Base-by-base conservation (phyloP, 2,113 vertebrate species). In the Amia ocellicauda region DNA sequence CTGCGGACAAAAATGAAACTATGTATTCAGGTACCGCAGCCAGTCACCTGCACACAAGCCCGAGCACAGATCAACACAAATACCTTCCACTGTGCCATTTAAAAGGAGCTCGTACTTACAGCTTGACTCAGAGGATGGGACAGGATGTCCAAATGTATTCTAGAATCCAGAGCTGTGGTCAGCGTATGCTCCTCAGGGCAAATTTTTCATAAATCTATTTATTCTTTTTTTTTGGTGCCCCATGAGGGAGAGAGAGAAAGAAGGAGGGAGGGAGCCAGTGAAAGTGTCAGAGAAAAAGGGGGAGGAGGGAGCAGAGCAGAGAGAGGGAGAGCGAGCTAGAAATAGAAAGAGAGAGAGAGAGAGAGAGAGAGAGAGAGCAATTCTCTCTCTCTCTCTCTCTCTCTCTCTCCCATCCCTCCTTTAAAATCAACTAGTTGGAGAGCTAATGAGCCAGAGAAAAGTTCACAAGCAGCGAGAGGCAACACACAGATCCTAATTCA, bases 81-180 rank as follows among this genome's bases (percentile, higher is more conserved):
- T 19, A 4, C 20, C 16, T 58, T 19, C 2, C 17, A 40, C 31
- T 40, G 17, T 7, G 14, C 28, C 19, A 17, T 36, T 57, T 57
- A 14, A 57, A 57, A 29, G 29, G 17, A 17, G 3, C 1, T 9
- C 22, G n/a, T 58, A 58, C 56, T 58, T 58, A 58, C 56, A 58
- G 56, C 16, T 5, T 22, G 56, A 58, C 56, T 7, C 31, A 58
- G 29, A 40, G 28, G 31, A 40, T 11, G 31, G 19, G 19, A 28
- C 14, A n/a, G 11, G 20, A 40, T 19, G 7, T n/a, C 56, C 27
- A 20, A 22, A n/a, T n/a, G n/a, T n/a, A n/a, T 40, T 14, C n/a
- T 58, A 1, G 28, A 11, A 19, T 58, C 28, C 29, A 22, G 31
- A 40, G 31, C 20, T 50, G 10, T 19, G 23, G n/a, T 7, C 13